Percentiles rank a stretch among this genome's conserved stretches.
Conservation (phyloP, 2,113 vertebrate genomes). For the Datnioides undecimradiatus region DNA sequence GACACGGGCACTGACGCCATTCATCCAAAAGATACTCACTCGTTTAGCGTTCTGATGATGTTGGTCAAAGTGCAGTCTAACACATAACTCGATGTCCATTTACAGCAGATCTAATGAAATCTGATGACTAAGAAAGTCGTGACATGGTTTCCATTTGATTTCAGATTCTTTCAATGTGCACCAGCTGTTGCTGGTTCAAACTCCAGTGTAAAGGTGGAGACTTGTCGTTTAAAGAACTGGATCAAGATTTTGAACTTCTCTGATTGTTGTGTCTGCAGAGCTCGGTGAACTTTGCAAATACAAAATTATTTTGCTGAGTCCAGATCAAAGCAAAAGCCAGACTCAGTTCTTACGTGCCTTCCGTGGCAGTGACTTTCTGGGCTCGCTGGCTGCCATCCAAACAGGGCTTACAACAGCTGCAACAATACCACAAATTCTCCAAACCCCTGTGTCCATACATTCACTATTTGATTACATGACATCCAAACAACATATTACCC, state of each 20-base stretch:
- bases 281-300: background rate
- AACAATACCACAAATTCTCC: conserved; percentile 4
- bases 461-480: conserved; percentile 2
- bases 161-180: too few species aligned
- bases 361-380: conserved; percentile 7
- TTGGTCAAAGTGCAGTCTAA: background rate
- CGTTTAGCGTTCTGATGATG: background rate
- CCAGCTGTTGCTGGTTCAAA: background rate
- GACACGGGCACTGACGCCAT: background rate
- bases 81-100: too few species aligned
- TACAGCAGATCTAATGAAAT: too few species aligned
- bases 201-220: background rate
- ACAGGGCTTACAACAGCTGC: background rate
- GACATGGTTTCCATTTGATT: too few species aligned
- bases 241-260: background rate
- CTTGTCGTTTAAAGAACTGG: background rate
- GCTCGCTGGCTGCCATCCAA: background rate
- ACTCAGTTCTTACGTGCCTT: background rate
- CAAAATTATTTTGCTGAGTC: background rate
- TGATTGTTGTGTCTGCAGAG: background rate
- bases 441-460: background rate
- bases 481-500: background rate
- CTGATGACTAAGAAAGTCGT: background rate
- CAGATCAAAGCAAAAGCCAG: background rate
- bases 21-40: background rate